These are phyloP conservation scores for Hyperoplus immaculatus DNA, from an alignment of 2,797 vertebrate genomes.

Conservation along the genomic window DNA sequence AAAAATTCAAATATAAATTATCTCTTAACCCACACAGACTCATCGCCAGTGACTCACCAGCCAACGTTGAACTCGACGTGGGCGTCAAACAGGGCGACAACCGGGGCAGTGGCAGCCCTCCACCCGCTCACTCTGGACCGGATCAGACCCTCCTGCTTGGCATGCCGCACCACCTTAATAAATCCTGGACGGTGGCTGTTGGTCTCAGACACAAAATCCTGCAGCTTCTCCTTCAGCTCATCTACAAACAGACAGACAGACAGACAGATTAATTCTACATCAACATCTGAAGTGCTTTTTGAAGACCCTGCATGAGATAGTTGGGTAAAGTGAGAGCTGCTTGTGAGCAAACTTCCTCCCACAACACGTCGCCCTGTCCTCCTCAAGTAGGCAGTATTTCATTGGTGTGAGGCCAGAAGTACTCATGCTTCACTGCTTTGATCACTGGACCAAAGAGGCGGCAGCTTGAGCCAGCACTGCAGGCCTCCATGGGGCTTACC, in stretches of 20 bases:
- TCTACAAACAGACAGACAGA: constrained; percentile 80
- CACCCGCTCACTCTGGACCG: constrained; percentile 97
- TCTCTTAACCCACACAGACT: constrained; percentile 45
- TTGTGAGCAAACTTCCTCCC: constrained; percentile 65
- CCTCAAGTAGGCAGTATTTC: constrained; percentile 66
- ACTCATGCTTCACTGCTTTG: constrained; percentile 69
- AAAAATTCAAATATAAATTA: constrained; percentile 39
- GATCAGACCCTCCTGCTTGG: constrained; percentile 96
- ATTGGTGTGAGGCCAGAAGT: constrained; percentile 65
- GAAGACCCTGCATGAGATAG: constrained; percentile 33
- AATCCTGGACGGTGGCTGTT: constrained; percentile 91
- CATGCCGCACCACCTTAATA: constrained; percentile 94
- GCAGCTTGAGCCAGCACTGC: constrained; percentile 62
- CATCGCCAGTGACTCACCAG: constrained; percentile 88
- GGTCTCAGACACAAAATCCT: constrained; percentile 90
- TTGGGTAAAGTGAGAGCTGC: constrained; percentile 48
- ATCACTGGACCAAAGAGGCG: constrained; percentile 75
- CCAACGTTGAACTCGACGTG: constrained; percentile 97
- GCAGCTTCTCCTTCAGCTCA: constrained; percentile 95
- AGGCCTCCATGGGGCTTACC: constrained; percentile 63
- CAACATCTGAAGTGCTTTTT: constrained; percentile 32
- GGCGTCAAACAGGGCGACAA: constrained; percentile 97
- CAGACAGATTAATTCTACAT: constrained; percentile 26
- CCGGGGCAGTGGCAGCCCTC: constrained; percentile 93
- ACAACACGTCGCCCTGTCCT: constrained; percentile 59